These are phyloP conservation scores for Drosophila sp. DNA, from an alignment of 1,140 invertebrate genomes.

Conservation along the genomic window DNA sequence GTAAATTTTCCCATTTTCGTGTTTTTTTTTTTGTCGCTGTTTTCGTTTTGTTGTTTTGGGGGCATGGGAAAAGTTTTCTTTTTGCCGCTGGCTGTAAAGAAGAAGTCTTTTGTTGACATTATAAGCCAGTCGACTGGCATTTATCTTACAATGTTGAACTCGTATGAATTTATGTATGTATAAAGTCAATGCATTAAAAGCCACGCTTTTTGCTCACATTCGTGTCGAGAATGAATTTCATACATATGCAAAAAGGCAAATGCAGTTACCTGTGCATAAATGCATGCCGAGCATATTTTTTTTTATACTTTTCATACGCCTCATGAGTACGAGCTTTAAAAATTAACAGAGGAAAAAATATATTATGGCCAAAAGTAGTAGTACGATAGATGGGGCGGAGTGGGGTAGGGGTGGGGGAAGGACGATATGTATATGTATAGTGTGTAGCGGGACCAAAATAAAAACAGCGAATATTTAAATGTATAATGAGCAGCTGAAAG, in stretches of 20 bases:
- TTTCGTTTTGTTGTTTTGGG: background rate
- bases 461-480: constrained; percentile 77
- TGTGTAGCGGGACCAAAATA: constrained; percentile 41
- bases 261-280: constrained; percentile 47
- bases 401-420: background rate
- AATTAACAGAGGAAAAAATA: constrained; percentile 35
- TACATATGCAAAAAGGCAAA: constrained; percentile 41
- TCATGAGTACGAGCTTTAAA: constrained; percentile 49
- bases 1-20: too few relatives aligned
- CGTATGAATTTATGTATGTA: constrained; percentile 47
- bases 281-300: constrained; percentile 44
- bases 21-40: too few relatives aligned
- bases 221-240: background rate
- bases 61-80: background rate
- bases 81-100: background rate
- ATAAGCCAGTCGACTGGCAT: constrained; percentile 21
- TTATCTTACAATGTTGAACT: constrained; percentile 9
- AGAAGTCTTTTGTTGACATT: background rate
- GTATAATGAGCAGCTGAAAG: constrained; percentile 80
- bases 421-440: constrained; percentile 1
- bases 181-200: constrained; percentile 31
- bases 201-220: background rate
- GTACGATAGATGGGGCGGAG: background rate
- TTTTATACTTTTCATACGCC: constrained; percentile 24
- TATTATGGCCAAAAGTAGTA: constrained; percentile 3